Conservation (phyloP, 1,140 invertebrate genomes). For the Cydia fagiglandana region DNA sequence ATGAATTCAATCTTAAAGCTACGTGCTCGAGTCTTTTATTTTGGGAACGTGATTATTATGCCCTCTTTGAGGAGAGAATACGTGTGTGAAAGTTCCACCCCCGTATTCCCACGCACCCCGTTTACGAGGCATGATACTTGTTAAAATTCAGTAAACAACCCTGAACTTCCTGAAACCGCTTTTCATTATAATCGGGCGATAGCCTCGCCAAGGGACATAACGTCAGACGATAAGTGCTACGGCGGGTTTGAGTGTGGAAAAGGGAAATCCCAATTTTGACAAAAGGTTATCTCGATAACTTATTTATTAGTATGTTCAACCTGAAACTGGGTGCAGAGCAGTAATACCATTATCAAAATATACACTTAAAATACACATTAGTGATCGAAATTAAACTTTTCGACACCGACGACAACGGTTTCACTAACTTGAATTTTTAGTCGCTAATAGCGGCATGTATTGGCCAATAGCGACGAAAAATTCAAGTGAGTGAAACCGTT, state of each 20-base stretch:
- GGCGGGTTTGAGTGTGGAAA: background rate
- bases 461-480: too few relatives aligned
- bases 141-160: constrained; percentile 30
- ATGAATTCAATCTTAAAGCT: background rate
- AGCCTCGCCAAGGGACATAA: background rate
- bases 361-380: too few relatives aligned
- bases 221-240: background rate
- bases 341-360: too few relatives aligned
- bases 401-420: too few relatives aligned
- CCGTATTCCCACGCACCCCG: constrained; percentile 24
- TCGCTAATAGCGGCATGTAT: too few relatives aligned
- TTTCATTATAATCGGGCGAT: constrained; percentile 24
- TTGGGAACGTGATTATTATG: background rate
- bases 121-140: background rate
- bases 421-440: too few relatives aligned
- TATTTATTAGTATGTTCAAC: too few relatives aligned
- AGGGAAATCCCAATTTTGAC: background rate
- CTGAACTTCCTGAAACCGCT: constrained; percentile 11
- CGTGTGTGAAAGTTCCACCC: constrained; percentile 25
- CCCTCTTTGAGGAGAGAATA: background rate
- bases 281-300: background rate
- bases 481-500: too few relatives aligned
- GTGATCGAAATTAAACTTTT: too few relatives aligned
- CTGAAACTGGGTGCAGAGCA: too few relatives aligned
- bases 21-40: background rate